Evolutionary conservation across 2,888 invertebrate species (phyloP), one percentile per base, ranked within the genome.

Genomic region (Philopedon plagiatum): DNA sequence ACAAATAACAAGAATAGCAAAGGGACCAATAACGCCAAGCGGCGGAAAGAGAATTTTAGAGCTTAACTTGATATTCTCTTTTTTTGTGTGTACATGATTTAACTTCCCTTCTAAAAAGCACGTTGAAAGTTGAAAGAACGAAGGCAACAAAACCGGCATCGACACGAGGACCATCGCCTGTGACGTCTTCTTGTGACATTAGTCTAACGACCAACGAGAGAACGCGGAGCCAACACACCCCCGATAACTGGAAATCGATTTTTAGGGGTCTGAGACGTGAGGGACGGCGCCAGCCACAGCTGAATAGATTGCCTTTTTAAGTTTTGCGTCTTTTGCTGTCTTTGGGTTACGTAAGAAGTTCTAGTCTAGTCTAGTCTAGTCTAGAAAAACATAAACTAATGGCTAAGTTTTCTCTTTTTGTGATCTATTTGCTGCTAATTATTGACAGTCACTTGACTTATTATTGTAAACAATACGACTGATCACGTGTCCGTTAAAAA

Each of bases 121-220:
- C 13, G 26, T 11, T 15, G 15, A 7, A n/a, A n/a, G n/a, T n/a
- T n/a, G 2, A 51, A 13, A 7, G 11, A 5, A 51, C 1, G 15
- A 51, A 51, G 7, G 26, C 13, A 15, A 9, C 39, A 39, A 11
- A 13, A 3, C 13, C 26, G 26, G 26, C 26, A 51, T 4, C 23
- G 49, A 49, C 51, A 29, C 29, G 8, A 26, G 29, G 29, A 54
- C 1, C 29, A 8, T 26, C 21, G 58, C 56, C 9, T 9, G 41
- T 58, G 39, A 58, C 58, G 58, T 58, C 58, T 21, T 39, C 21
- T 4, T 29, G 37, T 41, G 37, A 11, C 58, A 58, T 23, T 26
- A 37, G 13, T 21, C 0, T 3, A 19, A 21, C 8, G n/a, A 15
- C 58, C 58, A 58, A 58, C 39, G 21, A 4, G 21, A 58, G 15